These are phyloP conservation scores for Drosophila nr. medialis DNA, from an alignment of 2,888 invertebrate genomes.

Conservation along the genomic window DNA sequence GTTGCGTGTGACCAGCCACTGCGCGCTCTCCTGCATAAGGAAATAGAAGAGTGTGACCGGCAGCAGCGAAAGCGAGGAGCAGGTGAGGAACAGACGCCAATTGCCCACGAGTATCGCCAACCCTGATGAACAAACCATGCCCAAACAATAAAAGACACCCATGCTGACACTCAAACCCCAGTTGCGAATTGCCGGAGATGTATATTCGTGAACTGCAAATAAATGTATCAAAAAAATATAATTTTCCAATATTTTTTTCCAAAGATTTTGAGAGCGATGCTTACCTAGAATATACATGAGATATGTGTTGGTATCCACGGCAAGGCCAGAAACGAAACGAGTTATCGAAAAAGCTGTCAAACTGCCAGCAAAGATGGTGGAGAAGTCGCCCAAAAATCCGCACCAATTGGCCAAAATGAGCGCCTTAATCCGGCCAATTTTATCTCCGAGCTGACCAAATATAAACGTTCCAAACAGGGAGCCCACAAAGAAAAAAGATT, in stretches of 20 bases:
- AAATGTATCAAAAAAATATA: too few species aligned
- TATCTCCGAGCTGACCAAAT: constrained; percentile 87
- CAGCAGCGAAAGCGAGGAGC: constrained; percentile 85
- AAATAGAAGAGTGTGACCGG: constrained; percentile 85
- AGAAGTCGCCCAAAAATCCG: constrained; percentile 86
- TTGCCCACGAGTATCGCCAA: constrained; percentile 83
- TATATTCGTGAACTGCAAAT: constrained; percentile 86
- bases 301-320: constrained; percentile 86
- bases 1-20: constrained; percentile 86
- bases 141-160: constrained; percentile 86
- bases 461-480: constrained; percentile 86
- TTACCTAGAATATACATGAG: constrained; percentile 87
- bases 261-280: constrained; percentile 16
- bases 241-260: too few species aligned
- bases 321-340: constrained; percentile 87
- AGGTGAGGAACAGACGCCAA: constrained; percentile 85
- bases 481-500: constrained; percentile 87
- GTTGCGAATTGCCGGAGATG: constrained; percentile 86
- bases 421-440: constrained; percentile 86
- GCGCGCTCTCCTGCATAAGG: constrained; percentile 86
- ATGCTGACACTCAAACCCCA: constrained; percentile 86
- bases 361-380: constrained; percentile 85
- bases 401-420: constrained; percentile 86
- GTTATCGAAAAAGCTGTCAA: constrained; percentile 85
- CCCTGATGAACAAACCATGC: constrained; percentile 85